Evolutionary conservation across 2,797 vertebrate genomes (phyloP).

Genomic region (Anniella stebbinsi): DNA sequence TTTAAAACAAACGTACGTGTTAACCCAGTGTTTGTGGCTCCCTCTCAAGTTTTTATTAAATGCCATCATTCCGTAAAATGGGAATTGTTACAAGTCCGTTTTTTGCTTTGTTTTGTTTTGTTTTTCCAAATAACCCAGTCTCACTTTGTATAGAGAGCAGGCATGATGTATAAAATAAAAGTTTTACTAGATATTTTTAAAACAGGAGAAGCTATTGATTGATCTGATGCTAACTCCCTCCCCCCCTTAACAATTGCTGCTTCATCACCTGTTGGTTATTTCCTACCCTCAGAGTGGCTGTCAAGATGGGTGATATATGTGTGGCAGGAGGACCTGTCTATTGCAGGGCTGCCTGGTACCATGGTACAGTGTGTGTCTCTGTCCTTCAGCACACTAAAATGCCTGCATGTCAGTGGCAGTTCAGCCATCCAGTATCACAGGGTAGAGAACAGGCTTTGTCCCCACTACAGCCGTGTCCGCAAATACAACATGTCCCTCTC

Average conservation of each 20-base stretch:
- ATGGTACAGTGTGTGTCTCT: not conserved
- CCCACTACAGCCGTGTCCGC: not conserved
- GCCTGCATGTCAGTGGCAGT: not conserved
- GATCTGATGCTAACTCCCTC: conserved; percentile 44
- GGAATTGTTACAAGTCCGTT: conserved; percentile 57
- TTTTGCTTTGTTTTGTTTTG: conserved; percentile 29
- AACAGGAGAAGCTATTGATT: conserved; percentile 69
- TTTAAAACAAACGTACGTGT: conserved; percentile 51
- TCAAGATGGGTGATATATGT: not conserved
- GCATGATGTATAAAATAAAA: conserved; percentile 67
- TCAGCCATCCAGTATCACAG: not conserved
- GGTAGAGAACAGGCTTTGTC: not conserved
- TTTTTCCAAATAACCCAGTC: conserved; percentile 22
- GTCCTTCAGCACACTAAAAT: not conserved
- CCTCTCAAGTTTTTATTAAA: conserved; percentile 55
- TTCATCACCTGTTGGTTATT: conserved; percentile 18
- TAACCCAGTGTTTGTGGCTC: conserved; percentile 49
- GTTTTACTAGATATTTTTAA: conserved; percentile 72
- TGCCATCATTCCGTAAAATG: conserved; percentile 54
- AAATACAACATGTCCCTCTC: not conserved
- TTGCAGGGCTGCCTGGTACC: not conserved
- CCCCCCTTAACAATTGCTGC: conserved; percentile 29
- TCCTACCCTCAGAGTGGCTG: not conserved
- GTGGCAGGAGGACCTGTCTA: not conserved
- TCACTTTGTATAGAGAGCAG: conserved; percentile 64